These are phyloP conservation scores for Melipona beecheii DNA, from an alignment of 2,888 invertebrate species.

Conservation along the genomic window DNA sequence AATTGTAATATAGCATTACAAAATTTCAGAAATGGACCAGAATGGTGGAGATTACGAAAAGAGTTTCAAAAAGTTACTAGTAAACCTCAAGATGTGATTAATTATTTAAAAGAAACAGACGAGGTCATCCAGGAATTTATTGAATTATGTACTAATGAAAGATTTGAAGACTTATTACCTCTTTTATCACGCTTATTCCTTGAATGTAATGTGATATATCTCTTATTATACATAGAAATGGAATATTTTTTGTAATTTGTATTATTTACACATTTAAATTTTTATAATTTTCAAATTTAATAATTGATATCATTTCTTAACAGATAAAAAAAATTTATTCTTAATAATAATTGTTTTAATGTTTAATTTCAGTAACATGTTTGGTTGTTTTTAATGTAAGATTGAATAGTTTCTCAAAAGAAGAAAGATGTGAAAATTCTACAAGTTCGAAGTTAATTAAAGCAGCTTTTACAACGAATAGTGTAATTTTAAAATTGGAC, in stretches of 20 bases:
- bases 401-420: conserved; percentile 88
- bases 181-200: conserved; percentile 90
- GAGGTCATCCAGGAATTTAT: conserved; percentile 88
- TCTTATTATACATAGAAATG: background rate
- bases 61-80: conserved; percentile 92
- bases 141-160: conserved; percentile 83
- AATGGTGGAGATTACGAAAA: conserved; percentile 92
- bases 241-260: background rate
- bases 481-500: conserved; percentile 89
- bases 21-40: conserved; percentile 90
- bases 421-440: conserved; percentile 87
- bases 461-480: conserved; percentile 90
- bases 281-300: background rate
- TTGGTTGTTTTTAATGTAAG: conserved; percentile 89
- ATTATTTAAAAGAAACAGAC: conserved; percentile 88
- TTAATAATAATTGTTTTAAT: background rate
- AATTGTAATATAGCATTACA: background rate
- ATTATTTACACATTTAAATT: background rate
- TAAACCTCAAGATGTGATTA: conserved; percentile 89
- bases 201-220: conserved; percentile 87
- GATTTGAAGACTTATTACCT: conserved; percentile 87
- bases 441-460: conserved; percentile 89
- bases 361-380: conserved; percentile 88
- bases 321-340: background rate
- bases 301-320: background rate